Evolutionary conservation across 2,888 invertebrate species (phyloP).

Genomic region (Brachyptera risi): DNA sequence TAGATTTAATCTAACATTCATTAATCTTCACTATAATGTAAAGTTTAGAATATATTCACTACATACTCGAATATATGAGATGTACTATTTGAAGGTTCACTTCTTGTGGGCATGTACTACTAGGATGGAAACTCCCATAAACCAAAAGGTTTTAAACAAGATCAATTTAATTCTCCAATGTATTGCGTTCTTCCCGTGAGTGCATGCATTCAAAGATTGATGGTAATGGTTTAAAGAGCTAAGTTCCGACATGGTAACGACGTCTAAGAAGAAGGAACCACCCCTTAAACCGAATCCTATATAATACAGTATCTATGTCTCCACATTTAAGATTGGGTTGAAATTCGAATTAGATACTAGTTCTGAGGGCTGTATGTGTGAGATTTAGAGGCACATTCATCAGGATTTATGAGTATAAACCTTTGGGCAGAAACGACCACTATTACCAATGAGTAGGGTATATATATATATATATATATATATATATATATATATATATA

Average conservation of each 20-base stretch:
- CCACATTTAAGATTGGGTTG: not conserved
- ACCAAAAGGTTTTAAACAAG: no score
- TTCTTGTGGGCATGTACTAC: no score
- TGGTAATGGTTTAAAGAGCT: slow-evolving; percentile 8
- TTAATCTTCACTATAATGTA: no score
- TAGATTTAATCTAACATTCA: no score
- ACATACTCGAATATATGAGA: no score
- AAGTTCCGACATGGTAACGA: slow-evolving; percentile 15
- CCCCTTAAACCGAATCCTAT: not conserved
- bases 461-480: no score
- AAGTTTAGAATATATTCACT: no score
- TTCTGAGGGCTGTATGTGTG: slow-evolving; percentile 11
- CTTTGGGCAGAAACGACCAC: no score
- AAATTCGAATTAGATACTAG: slow-evolving; percentile 21
- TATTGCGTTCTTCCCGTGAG: not conserved
- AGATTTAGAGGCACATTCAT: slow-evolving; percentile 20
- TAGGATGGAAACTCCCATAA: no score
- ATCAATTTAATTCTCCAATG: not conserved
- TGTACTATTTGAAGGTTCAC: no score
- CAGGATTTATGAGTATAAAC: slow-evolving; percentile 13
- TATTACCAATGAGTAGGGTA: slow-evolving; percentile 19
- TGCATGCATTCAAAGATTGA: not conserved
- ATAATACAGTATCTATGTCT: not conserved
- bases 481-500: no score
- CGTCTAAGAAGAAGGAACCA: no score